Evolutionary conservation across 2,888 invertebrate genomes (phyloP), one percentile per base, ranked within the genome.

Genomic region (Physocephala rufipes): DNA sequence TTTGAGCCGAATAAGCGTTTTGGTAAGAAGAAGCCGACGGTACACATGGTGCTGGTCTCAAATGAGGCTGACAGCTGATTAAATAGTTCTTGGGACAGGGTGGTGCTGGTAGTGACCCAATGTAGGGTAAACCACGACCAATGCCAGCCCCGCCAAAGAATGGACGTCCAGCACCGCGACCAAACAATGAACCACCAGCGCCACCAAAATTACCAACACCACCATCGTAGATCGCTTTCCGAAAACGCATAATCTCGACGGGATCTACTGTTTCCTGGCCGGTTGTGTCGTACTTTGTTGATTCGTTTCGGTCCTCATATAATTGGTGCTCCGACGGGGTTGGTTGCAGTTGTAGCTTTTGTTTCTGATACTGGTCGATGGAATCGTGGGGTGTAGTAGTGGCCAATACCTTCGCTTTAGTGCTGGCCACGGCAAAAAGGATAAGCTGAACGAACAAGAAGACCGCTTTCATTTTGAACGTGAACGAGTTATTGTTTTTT

Each of bases 41-140:
- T 49, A 71, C 26, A 67, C 76, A 81, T 2, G 82, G 80, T 9
- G 75, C 79, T 4, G 78, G 79, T 19, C 75, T 72, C 71, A 82
- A 67, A 24, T 77, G 77, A 9, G 82, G 82, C 58, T 80, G 79
- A 70, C 82, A 82, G 73, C 81, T 82, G 66, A 81, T 81, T 62
- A 82, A 67, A 47, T 82, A 81, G 73, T 78, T 82, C 45, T 76
- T 74, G 24, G 82, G 80, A 51, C 81, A 81, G 5, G 78, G 77
- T 5, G 82, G 81, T 4, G 81, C 76, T 4, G 76, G 71, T 15
- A 77, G 70, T 9, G 69, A 68, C n/a, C n/a, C n/a, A n/a, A n/a
- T 15, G 70, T 66, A 45, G 65, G 49, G 47, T n/a, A n/a, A n/a
- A n/a, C n/a, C n/a, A n/a, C n/a, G n/a, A n/a, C n/a, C n/a, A n/a